Evolutionary conservation across 2,113 vertebrate species (phyloP), one percentile per base, ranked within the genome.

Genomic region (Elgaria multicarinata): DNA sequence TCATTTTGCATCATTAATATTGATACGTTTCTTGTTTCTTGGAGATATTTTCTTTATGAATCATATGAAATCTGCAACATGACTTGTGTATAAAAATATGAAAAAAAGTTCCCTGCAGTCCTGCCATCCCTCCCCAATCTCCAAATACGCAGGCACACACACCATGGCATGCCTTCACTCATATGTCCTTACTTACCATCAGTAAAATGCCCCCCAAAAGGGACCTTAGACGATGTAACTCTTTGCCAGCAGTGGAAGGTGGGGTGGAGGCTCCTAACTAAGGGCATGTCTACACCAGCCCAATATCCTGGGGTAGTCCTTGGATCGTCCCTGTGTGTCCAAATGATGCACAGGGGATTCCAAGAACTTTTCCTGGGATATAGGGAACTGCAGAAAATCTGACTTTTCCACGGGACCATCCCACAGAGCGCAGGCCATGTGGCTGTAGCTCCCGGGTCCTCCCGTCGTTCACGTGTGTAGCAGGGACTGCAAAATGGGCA

Each of bases 41-140:
- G 92, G 91, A 93, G 93, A 91, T 87, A 78, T 93, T 95, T 92
- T 95, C 83, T 87, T 84, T 92, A 87, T 86, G 92, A 91, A 89
- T 94, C 90, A 93, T 83, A 75, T 86, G 90, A 95, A 94, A 91
- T 86, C 67, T 88, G 89, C 86, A 92, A 66, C 58, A 39, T 89
- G 93, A 90, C 66, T 71, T 53, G 93, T 85, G 92, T 84, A 91
- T 89, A 1, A 91, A 96, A 94, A 93, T 72, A 33, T 55, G 9
- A 83, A 85, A 86, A n/a, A 92, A 69, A 85, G 89, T 53, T 10
- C 87, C 91, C 89, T 86, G 66, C 24, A 74, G 90, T 81, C 75
- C 88, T 93, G 87, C 89, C 81, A 85, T 93, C 93, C 62, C 90
- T 82, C 87, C 79, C 64, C 24, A 18, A 91, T 31, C 66, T 90